phyloP scores from a whole-genome alignment of 1,140 invertebrate species.

The Pseudomyrmex sp. region DNA sequence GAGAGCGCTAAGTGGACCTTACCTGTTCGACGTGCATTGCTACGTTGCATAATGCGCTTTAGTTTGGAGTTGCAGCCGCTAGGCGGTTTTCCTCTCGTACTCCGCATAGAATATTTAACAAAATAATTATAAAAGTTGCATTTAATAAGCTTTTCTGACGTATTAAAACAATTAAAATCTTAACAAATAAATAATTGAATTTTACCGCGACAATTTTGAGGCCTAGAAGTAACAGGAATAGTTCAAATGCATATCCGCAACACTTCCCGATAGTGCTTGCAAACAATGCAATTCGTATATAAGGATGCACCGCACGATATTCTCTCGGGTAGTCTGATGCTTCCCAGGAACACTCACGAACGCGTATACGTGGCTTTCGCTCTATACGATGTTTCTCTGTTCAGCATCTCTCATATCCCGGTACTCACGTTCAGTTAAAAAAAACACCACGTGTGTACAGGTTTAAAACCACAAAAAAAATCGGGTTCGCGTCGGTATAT shows the following conservation, averaged over 20 bases:
- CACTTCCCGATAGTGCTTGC: conserved; percentile 63
- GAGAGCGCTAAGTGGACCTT: background rate
- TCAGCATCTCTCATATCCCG: conserved; percentile 69
- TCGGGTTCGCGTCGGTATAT: conserved; percentile 47
- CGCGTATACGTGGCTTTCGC: conserved; percentile 75
- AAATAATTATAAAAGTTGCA: conserved; percentile 21
- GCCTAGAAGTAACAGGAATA: background rate
- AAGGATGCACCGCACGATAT: conserved; percentile 11
- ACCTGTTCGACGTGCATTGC: background rate
- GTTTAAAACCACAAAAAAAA: conserved; percentile 50
- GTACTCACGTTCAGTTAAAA: conserved; percentile 74
- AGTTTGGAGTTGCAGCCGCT: conserved; percentile 36
- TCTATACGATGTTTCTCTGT: conserved; percentile 44
- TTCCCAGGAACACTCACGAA: conserved; percentile 76
- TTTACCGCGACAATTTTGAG: background rate
- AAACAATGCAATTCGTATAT: conserved; percentile 66
- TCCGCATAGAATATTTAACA: background rate
- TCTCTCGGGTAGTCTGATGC: conserved; percentile 76
- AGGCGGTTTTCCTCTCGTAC: conserved; percentile 26
- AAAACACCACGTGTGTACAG: conserved; percentile 63
- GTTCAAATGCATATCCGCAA: fast-evolving
- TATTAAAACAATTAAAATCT: background rate
- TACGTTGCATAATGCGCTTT: conserved; percentile 46
- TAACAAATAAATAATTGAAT: background rate
- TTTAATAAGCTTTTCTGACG: background rate